These are phyloP conservation scores for Fratercula arctica DNA, from an alignment of 2,797 vertebrate genomes.

Conservation along the genomic window DNA sequence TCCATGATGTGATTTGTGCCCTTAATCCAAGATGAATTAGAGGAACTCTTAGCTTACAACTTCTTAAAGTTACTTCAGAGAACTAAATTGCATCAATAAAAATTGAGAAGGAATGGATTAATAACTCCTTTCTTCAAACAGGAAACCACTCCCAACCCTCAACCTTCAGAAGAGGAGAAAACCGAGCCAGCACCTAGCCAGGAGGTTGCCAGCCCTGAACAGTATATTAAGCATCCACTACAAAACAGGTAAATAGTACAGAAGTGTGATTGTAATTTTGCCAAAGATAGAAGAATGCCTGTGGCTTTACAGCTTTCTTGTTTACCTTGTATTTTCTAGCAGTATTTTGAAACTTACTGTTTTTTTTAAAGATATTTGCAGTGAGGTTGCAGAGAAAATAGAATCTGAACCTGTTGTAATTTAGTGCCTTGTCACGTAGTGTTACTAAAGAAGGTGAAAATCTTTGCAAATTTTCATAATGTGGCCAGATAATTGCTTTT, in stretches of 20 bases:
- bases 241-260: constrained; percentile 87
- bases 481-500: background rate
- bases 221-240: constrained; percentile 94
- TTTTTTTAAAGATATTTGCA: background rate
- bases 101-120: background rate
- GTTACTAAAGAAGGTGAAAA: background rate
- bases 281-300: background rate
- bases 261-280: background rate
- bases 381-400: background rate
- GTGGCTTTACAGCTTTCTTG: background rate
- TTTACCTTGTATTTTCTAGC: background rate
- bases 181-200: constrained; percentile 78
- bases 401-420: background rate
- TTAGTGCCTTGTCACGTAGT: background rate
- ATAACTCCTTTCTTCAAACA: constrained; percentile 66
- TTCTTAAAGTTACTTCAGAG: background rate
- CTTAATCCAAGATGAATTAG: background rate
- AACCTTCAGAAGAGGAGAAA: constrained; percentile 87
- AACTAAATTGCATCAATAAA: background rate
- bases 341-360: background rate
- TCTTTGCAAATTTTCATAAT: background rate
- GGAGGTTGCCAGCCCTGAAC: constrained; percentile 86
- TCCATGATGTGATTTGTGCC: background rate
- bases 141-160: constrained; percentile 86
- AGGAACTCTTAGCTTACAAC: background rate